These are phyloP conservation scores for Phataginus tetradactyla DNA, from an alignment of 2,797 vertebrate species.

Conservation along the genomic window DNA sequence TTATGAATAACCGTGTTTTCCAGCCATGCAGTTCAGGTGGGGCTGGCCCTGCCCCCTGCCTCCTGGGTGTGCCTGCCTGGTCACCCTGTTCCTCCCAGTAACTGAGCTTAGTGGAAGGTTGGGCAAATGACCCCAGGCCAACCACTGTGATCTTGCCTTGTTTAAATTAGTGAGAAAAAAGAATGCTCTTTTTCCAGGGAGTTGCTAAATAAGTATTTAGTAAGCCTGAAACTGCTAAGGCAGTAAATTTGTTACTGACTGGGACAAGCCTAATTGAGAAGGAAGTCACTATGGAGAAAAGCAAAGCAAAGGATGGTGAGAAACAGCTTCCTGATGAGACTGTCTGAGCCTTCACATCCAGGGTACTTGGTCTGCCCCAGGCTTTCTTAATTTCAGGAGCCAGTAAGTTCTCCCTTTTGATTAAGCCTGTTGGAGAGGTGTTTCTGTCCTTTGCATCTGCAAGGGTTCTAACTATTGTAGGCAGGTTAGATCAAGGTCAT, in stretches of 20 bases:
- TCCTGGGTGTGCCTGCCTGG: neutral
- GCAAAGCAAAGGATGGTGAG: neutral
- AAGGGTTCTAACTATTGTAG: neutral
- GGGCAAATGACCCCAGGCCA: neutral
- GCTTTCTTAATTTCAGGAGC: neutral
- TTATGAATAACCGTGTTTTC: neutral
- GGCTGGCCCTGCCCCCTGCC: rapidly evolving
- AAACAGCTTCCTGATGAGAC: neutral
- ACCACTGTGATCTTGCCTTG: neutral
- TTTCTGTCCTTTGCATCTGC: neutral
- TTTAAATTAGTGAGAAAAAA: neutral
- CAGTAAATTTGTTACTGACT: neutral
- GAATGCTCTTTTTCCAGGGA: neutral
- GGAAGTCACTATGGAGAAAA: neutral
- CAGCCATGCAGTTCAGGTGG: neutral
- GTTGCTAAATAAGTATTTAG: neutral
- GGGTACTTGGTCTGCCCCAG: neutral
- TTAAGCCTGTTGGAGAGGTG: neutral
- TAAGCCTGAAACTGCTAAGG: neutral
- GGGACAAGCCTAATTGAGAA: neutral
- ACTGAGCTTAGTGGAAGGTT: neutral
- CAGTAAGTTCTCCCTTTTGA: neutral
- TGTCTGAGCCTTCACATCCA: neutral
- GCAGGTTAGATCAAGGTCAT: neutral
- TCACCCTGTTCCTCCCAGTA: no score